Percentiles rank a stretch among this genome's conserved stretches.
Conservation (phyloP, 2,113 vertebrate species). For the Campylomormyrus numenius region DNA sequence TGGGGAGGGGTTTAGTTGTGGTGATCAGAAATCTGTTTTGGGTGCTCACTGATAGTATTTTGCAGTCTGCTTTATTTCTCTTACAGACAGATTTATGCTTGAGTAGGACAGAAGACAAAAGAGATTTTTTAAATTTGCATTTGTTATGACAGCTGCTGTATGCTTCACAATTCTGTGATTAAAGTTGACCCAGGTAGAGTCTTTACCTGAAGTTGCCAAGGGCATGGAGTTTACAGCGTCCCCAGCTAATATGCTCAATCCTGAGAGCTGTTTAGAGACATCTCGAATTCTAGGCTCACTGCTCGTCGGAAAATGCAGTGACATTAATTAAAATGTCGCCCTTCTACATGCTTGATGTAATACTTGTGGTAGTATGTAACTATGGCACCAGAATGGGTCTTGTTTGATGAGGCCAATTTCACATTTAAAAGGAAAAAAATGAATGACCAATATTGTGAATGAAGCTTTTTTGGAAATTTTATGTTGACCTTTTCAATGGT, state of each 20-base stretch:
- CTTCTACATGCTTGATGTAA: constrained; percentile 52
- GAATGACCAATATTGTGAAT: no score
- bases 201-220: background rate
- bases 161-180: constrained; percentile 60
- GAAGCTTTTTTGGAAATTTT: no score
- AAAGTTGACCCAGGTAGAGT: constrained; percentile 52
- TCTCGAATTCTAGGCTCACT: constrained; percentile 6
- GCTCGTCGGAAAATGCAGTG: constrained; percentile 23
- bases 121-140: constrained; percentile 59
- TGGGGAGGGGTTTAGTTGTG: background rate
- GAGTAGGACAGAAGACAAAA: constrained; percentile 30
- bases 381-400: constrained; percentile 33
- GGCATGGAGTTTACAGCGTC: constrained; percentile 10
- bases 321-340: constrained; percentile 51
- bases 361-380: constrained; percentile 50
- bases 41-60: background rate
- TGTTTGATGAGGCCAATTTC: constrained; percentile 54
- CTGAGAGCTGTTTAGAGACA: constrained; percentile 40
- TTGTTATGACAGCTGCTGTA: constrained; percentile 63
- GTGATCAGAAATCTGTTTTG: background rate
- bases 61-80: constrained; percentile 33
- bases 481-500: no score
- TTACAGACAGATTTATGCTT: constrained; percentile 37
- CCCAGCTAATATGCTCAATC: constrained; percentile 24
- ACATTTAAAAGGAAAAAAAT: background rate